Conservation (phyloP, 2,888 invertebrate genomes). For the Pristionchus entomophagus region DNA sequence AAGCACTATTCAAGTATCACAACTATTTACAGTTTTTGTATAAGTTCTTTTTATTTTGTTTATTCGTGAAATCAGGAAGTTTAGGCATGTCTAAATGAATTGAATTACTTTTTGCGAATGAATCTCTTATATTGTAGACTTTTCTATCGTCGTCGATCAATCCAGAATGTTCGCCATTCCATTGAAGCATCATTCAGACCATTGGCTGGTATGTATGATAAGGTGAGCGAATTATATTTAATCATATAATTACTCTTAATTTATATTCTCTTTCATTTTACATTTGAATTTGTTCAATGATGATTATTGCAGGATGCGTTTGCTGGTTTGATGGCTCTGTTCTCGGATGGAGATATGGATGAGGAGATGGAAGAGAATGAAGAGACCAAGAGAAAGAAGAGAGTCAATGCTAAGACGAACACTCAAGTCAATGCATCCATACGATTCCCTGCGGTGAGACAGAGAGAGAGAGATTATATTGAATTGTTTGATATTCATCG, state of each 20-base stretch:
- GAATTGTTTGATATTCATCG: too few species aligned
- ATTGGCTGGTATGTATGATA: conserved; percentile 73
- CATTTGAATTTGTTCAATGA: not conserved
- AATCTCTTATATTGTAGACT: too few species aligned
- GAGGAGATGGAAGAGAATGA: conserved; percentile 38
- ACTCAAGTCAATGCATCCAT: conserved; percentile 47
- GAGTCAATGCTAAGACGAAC: conserved; percentile 9
- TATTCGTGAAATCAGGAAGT: not conserved
- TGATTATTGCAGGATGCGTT: conserved; percentile 13
- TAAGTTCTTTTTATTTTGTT: not conserved
- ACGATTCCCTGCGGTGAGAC: conserved; percentile 46
- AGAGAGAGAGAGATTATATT: not conserved
- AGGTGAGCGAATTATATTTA: too few species aligned
- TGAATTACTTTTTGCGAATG: not conserved
- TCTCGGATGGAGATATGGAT: conserved; percentile 20
- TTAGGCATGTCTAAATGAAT: not conserved
- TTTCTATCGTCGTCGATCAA: conserved; percentile 70
- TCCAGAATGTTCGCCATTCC: conserved; percentile 67
- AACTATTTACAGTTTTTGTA: not conserved
- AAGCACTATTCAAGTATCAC: conserved; percentile 20
- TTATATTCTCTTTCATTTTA: too few species aligned
- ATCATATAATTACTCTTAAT: too few species aligned
- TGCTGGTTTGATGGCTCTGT: not conserved
- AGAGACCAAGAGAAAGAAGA: conserved; percentile 8
- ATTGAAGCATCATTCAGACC: conserved; percentile 70